These are phyloP conservation scores for Thamnaconus septentrionalis DNA, from an alignment of 2,113 vertebrate species.

Conservation along the genomic window DNA sequence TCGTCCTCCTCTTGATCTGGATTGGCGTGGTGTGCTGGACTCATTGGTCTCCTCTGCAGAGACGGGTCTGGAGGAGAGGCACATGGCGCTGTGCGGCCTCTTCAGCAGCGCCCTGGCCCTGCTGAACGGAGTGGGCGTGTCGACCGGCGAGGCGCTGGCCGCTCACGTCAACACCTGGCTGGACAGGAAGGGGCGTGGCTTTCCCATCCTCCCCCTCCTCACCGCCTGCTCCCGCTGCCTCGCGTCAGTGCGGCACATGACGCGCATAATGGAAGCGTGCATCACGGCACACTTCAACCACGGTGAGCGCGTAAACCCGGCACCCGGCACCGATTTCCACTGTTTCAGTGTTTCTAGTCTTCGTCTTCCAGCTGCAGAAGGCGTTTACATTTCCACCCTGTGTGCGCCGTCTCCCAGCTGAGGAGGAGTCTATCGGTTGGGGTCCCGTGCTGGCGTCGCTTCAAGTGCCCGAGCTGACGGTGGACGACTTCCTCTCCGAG, in stretches of 20 bases:
- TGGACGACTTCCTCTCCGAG: slow-evolving; percentile 92
- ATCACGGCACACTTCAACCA: slow-evolving; percentile 88
- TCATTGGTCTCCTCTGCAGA: slow-evolving; percentile 67
- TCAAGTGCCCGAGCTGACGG: slow-evolving; percentile 94
- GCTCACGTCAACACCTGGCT: slow-evolving; percentile 85
- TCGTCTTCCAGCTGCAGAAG: no score
- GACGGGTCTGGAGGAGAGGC: slow-evolving; percentile 84
- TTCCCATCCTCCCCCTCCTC: slow-evolving; percentile 88
- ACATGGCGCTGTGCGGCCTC: slow-evolving; percentile 90
- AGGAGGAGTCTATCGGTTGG: slow-evolving; percentile 85
- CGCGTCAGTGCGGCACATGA: slow-evolving; percentile 94
- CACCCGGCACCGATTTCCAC: neutral
- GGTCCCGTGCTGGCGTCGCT: slow-evolving; percentile 91
- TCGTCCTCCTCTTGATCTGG: neutral
- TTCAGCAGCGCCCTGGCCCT: slow-evolving; percentile 87
- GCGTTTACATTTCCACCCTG: no score
- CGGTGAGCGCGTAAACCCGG: slow-evolving; percentile 61
- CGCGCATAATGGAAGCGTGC: slow-evolving; percentile 89
- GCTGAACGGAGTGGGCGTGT: slow-evolving; percentile 84
- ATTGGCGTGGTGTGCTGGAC: no score
- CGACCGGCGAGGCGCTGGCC: slow-evolving; percentile 85
- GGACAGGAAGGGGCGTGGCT: slow-evolving; percentile 75
- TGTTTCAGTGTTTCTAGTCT: no score
- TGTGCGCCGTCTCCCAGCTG: slow-evolving; percentile 31
- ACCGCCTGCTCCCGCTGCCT: slow-evolving; percentile 90